phyloP scores from a whole-genome alignment of 2,797 vertebrate species.

The Helicolenus hilgendorfi region DNA sequence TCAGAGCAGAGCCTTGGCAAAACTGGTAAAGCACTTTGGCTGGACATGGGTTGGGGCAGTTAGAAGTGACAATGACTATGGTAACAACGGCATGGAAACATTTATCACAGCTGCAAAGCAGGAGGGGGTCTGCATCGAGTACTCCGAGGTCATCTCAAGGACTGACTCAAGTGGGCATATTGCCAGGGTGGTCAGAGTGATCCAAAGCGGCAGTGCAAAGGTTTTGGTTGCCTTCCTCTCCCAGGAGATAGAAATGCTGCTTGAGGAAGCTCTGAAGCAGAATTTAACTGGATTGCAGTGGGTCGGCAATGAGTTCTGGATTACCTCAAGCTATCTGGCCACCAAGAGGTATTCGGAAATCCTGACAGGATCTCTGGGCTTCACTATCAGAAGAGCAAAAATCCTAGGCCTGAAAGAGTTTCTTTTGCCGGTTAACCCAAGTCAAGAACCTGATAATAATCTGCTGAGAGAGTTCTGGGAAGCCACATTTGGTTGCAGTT shows the following conservation, averaged over 20 bases:
- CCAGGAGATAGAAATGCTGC: conserved; percentile 83
- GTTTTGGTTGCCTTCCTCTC: conserved; percentile 89
- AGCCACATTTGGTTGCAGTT: conserved; percentile 81
- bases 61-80: conserved; percentile 89
- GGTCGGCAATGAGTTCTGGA: conserved; percentile 91
- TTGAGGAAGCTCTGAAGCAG: conserved; percentile 85
- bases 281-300: conserved; percentile 88
- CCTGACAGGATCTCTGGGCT: conserved; percentile 86
- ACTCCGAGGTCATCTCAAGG: conserved; percentile 88
- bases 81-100: conserved; percentile 87
- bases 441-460: conserved; percentile 69
- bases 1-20: conserved; percentile 88
- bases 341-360: conserved; percentile 70
- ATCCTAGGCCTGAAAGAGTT: conserved; percentile 85
- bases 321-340: conserved; percentile 83
- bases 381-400: conserved; percentile 83
- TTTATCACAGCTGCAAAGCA: conserved; percentile 83
- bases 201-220: conserved; percentile 78
- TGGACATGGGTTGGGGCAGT: conserved; percentile 90
- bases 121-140: conserved; percentile 88
- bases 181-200: conserved; percentile 79
- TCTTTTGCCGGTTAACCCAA: conserved; percentile 83
- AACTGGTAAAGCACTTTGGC: conserved; percentile 87
- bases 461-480: conserved; percentile 90
- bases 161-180: conserved; percentile 76